Conservation (phyloP, 1,140 invertebrate species). For the Drosophila ogumai region DNA sequence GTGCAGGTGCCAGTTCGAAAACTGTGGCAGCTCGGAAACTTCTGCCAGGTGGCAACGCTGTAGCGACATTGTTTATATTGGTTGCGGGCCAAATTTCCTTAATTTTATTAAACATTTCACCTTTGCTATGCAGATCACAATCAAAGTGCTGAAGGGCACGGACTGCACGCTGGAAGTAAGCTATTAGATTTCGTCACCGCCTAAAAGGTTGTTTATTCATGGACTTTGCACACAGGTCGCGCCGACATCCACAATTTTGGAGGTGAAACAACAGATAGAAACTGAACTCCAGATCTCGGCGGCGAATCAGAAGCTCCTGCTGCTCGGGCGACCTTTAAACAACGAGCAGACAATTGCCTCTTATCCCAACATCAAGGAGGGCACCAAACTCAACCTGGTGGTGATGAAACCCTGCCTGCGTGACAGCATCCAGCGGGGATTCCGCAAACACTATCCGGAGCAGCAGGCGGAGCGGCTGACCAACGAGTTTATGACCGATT, state of each 20-base stretch:
- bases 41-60: constrained; percentile 32
- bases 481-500: constrained; percentile 85
- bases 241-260: constrained; percentile 84
- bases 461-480: constrained; percentile 84
- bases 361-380: constrained; percentile 86
- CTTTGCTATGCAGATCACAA: constrained; percentile 85
- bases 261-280: constrained; percentile 86
- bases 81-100: constrained; percentile 24
- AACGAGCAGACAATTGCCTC: constrained; percentile 85
- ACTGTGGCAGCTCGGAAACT: constrained; percentile 3
- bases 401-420: constrained; percentile 86
- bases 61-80: constrained; percentile 53
- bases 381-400: constrained; percentile 85
- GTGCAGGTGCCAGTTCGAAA: background rate
- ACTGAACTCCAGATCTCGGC: constrained; percentile 85
- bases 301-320: constrained; percentile 85
- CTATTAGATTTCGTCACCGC: too few relatives aligned
- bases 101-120: constrained; percentile 2
- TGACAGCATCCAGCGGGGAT: constrained; percentile 82
- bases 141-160: constrained; percentile 86
- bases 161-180: constrained; percentile 85
- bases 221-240: constrained; percentile 52
- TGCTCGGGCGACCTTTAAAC: constrained; percentile 85
- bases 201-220: background rate
- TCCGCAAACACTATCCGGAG: constrained; percentile 85